phyloP scores from a whole-genome alignment of 1,140 invertebrate species.

The Ericerus pela region DNA sequence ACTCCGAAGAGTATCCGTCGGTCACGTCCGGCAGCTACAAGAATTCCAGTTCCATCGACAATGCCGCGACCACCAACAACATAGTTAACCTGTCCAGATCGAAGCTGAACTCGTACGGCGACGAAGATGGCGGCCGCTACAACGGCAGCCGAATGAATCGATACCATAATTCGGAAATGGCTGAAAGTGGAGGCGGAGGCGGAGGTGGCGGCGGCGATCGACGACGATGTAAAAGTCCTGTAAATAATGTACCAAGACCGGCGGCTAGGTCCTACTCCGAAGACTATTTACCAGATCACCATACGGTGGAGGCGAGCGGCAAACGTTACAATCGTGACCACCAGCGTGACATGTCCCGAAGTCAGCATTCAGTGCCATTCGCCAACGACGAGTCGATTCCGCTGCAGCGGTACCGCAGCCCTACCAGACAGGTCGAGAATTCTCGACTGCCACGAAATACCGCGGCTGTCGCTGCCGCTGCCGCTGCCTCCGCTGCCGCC shows the following conservation, averaged over 20 bases:
- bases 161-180: slow-evolving; percentile 4
- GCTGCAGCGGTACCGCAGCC: slow-evolving; percentile 29
- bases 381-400: slow-evolving; percentile 20
- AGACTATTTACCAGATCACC: slow-evolving; percentile 12
- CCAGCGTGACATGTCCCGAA: slow-evolving; percentile 12
- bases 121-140: not conserved
- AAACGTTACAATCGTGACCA: no score
- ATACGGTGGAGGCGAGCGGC: slow-evolving; percentile 10
- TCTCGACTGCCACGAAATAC: not conserved
- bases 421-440: slow-evolving; percentile 22
- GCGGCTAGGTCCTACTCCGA: slow-evolving; percentile 15
- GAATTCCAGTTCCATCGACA: not conserved
- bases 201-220: no score
- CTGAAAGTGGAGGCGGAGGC: no score
- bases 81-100: not conserved
- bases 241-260: slow-evolving; percentile 10
- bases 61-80: no score
- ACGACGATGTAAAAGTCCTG: slow-evolving; percentile 8
- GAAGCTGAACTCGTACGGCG: not conserved
- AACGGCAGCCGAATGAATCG: slow-evolving; percentile 3
- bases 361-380: slow-evolving; percentile 14
- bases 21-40: not conserved
- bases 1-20: slow-evolving; percentile 15
- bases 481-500: not conserved
- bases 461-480: not conserved